phyloP scores from a whole-genome alignment of 2,888 invertebrate genomes.

The Loripinus fragilis region DNA sequence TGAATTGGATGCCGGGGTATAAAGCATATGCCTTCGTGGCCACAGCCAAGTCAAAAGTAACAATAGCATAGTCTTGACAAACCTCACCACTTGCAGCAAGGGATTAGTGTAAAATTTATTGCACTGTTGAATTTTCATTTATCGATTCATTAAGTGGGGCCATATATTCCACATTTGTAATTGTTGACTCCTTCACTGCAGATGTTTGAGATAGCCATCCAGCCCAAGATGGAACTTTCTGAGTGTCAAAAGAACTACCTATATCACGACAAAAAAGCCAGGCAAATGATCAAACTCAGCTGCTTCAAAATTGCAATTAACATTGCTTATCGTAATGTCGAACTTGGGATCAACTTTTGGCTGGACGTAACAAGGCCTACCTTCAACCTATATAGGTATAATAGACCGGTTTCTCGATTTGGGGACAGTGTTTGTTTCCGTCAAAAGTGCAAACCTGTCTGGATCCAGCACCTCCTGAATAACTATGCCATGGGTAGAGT shows the following conservation, averaged over 20 bases:
- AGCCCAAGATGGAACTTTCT: conserved; percentile 16
- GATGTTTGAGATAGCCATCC: conserved; percentile 27
- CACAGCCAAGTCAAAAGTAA: conserved; percentile 19
- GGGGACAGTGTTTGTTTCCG: neutral
- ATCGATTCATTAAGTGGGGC: neutral
- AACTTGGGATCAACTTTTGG: conserved; percentile 33
- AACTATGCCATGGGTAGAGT: conserved; percentile 30
- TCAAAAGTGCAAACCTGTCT: neutral
- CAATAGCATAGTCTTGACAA: neutral
- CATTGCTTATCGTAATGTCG: neutral
- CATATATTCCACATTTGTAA: neutral
- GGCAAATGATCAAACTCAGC: conserved; percentile 5
- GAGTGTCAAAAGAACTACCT: conserved; percentile 12
- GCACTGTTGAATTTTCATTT: conserved; percentile 21
- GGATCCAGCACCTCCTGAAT: conserved; percentile 23
- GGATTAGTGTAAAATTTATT: too few species aligned
- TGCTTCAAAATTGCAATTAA: neutral
- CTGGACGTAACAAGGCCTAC: conserved; percentile 36
- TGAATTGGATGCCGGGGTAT: too few species aligned
- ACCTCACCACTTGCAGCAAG: neutral
- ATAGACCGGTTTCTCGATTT: neutral
- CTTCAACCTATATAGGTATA: neutral
- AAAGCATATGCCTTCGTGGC: too few species aligned
- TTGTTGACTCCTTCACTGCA: too few species aligned
- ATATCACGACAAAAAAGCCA: conserved; percentile 33